These are phyloP conservation scores for Sardinella longiceps DNA, from an alignment of 2,797 vertebrate species.

Conservation along the genomic window DNA sequence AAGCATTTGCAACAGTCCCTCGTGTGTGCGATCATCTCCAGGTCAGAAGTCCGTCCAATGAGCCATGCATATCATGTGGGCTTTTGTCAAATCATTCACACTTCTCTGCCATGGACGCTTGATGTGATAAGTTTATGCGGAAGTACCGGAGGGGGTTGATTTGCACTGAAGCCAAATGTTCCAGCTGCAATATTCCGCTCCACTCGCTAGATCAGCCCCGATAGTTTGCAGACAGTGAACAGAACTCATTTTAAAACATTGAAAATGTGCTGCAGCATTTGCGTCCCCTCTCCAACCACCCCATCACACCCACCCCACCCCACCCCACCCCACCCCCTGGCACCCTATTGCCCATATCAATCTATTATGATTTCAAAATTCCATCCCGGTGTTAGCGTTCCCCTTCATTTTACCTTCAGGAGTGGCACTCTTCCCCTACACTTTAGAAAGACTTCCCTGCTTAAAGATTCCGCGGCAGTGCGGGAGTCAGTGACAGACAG, in stretches of 20 bases:
- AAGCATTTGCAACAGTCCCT: not conserved
- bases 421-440: not conserved
- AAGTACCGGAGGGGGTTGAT: not conserved
- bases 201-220: not conserved
- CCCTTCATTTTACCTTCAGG: slow-evolving; percentile 15
- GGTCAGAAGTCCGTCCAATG: slow-evolving; percentile 2
- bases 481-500: not conserved
- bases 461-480: not conserved
- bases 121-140: not conserved
- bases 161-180: not conserved
- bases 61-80: not conserved
- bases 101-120: not conserved
- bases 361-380: slow-evolving; percentile 7
- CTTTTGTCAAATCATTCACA: slow-evolving; percentile 6
- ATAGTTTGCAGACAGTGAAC: not conserved
- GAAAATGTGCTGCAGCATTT: not conserved
- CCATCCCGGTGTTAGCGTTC: not conserved
- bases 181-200: not conserved
- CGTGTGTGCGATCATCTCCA: not conserved
- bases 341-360: not conserved
- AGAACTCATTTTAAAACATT: slow-evolving; percentile 15
- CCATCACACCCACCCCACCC: not conserved
- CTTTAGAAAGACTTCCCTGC: not conserved
- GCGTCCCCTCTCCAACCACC: no score
- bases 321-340: not conserved